Conservation (phyloP, 2,797 vertebrate genomes). For the Pelodytes ibericus region DNA sequence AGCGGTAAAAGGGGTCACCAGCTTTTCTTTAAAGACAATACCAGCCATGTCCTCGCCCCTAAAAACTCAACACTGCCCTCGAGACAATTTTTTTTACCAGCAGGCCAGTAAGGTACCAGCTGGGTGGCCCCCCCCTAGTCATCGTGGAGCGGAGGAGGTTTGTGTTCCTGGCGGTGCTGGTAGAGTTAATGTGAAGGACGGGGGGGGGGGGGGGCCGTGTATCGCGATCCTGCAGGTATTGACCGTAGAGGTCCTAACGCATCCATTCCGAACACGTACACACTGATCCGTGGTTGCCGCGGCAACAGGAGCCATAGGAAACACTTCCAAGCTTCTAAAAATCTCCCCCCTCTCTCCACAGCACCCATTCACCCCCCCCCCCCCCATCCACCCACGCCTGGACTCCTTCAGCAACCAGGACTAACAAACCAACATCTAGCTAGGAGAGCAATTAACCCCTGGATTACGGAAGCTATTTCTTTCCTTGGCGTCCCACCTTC, state of each 20-base stretch:
- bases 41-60: no score
- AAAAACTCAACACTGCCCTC: no score
- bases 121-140: no score
- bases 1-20: no score
- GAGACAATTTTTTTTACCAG: no score
- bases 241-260: slow-evolving; percentile 47
- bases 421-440: slow-evolving; percentile 52
- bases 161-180: neutral
- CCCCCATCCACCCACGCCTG: slow-evolving; percentile 50
- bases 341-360: slow-evolving; percentile 40
- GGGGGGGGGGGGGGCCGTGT: slow-evolving; percentile 22
- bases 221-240: slow-evolving; percentile 51
- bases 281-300: slow-evolving; percentile 51
- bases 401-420: slow-evolving; percentile 55
- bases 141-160: neutral
- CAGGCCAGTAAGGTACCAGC: no score
- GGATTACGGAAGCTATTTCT: slow-evolving; percentile 25
- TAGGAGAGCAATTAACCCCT: slow-evolving; percentile 53
- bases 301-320: slow-evolving; percentile 52
- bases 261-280: slow-evolving; percentile 57
- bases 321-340: slow-evolving; percentile 51
- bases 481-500: neutral
- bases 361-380: no score
- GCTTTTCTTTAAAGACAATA: no score
- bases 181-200: slow-evolving; percentile 37